Base-by-base conservation (phyloP, 2,888 invertebrate genomes). In the Hyposoter dolosus region DNA sequence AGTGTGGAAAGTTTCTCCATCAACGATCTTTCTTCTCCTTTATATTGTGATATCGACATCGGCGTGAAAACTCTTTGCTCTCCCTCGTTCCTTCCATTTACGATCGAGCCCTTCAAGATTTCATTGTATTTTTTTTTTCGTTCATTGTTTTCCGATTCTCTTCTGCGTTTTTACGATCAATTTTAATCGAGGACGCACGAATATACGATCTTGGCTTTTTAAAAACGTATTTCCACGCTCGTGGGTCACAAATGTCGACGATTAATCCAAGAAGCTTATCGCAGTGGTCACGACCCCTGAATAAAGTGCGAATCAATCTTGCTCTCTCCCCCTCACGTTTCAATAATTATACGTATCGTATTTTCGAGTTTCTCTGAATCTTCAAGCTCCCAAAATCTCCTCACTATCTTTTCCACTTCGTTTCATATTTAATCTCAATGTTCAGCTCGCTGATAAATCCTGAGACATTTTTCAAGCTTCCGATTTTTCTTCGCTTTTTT, bases 221-320 rank as follows among this genome's bases (percentile, higher is more conserved):
- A 91, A 89, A 92, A 91, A 90, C 90, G 88, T 87, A 78, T 85
- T 88, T 88, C 82, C 85, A 84, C 88, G 91, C 90, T 91, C 89
- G 85, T 85, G 89, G 91, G 92, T 92, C 91, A 92, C 60, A 88
- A 87, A 82, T 90, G 91, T 91, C 91, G 90, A 80, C 87, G 90
- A 92, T 92, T 91, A 90, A 78, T 87, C 71, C 66, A 43, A 45
- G 35, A 50, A 83, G 88, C 89, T 92, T 92, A 93, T 92, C 93
- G 28, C 68, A 35, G 47, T 68, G 53, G 45, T 74, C 40, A 7
- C 66, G 83, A 86, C 84, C 84, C 81, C 72, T 47, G 65, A 72
- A 77, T 23, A 65, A 79, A 60, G 28, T 88, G 85, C 65, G 63
- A 60, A 81, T 89, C 90, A 91, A 91, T 89, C 89, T 86, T 74